Conservation (phyloP, 2,113 vertebrate species). For the Pollachius pollachius region DNA sequence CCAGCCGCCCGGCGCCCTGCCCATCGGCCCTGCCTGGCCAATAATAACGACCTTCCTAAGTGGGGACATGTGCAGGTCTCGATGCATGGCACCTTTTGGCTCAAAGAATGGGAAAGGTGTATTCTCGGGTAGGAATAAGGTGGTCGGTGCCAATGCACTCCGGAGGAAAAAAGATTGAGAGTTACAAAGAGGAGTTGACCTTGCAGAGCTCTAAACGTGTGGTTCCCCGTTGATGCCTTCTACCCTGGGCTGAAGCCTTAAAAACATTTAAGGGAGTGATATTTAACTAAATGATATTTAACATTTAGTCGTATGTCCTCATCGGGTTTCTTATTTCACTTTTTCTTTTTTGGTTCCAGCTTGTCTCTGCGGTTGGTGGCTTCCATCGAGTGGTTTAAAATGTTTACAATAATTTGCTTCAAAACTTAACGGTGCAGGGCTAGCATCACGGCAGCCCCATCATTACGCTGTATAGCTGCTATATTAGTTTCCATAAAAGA, state of each 20-base stretch:
- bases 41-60: conserved; percentile 6
- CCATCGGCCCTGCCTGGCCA: background rate
- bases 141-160: too few species aligned
- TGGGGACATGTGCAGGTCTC: too few species aligned
- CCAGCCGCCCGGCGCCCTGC: too few species aligned
- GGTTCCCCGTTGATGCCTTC: background rate
- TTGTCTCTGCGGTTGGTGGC: conserved; percentile 43
- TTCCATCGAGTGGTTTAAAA: conserved; percentile 35
- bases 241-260: background rate
- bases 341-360: conserved; percentile 12
- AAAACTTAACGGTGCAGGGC: conserved; percentile 30
- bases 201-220: background rate
- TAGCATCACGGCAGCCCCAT: background rate
- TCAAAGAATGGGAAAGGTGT: too few species aligned
- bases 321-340: conserved; percentile 20
- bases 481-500: conserved; percentile 40
- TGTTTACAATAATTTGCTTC: conserved; percentile 45
- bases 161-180: too few species aligned
- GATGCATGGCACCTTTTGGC: too few species aligned
- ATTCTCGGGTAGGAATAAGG: too few species aligned
- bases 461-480: conserved; percentile 10
- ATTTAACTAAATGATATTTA: background rate
- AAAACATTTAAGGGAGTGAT: background rate
- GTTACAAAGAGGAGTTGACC: too few species aligned
- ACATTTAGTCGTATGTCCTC: conserved; percentile 6